Conservation (phyloP, 2,888 invertebrate genomes). For the Terebella lapidaria region DNA sequence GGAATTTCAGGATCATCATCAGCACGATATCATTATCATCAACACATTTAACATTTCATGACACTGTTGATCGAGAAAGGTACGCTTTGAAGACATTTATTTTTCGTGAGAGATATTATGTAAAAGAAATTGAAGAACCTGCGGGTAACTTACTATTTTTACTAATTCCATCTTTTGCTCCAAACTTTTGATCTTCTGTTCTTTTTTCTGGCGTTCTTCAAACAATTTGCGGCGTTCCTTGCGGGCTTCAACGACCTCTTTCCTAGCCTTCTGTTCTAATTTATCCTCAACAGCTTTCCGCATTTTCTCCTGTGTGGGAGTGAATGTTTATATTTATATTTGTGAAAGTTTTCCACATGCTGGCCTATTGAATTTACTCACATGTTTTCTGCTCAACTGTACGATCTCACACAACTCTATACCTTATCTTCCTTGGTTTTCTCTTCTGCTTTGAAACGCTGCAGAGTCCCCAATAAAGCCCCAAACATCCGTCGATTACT, state of each 20-base stretch:
- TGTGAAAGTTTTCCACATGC: no score
- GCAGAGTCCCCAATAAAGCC: conserved; percentile 85
- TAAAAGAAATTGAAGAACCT: no score
- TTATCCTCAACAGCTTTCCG: conserved; percentile 85
- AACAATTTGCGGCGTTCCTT: conserved; percentile 80
- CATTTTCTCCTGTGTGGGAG: conserved; percentile 66
- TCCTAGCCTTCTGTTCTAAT: conserved; percentile 83
- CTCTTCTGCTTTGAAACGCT: conserved; percentile 92
- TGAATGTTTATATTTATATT: background rate
- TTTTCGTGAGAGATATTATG: no score
- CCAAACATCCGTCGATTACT: conserved; percentile 95
- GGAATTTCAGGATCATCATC: no score
- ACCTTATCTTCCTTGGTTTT: conserved; percentile 79
- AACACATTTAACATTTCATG: no score
- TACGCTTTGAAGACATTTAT: no score
- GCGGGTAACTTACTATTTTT: conserved; percentile 72
- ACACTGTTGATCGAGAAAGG: no score
- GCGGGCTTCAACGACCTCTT: conserved; percentile 79
- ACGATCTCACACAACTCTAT: conserved; percentile 20
- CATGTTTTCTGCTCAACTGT: no score
- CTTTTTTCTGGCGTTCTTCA: conserved; percentile 77
- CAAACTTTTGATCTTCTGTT: conserved; percentile 79
- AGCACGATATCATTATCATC: no score
- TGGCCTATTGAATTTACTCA: no score
- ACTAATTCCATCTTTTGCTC: conserved; percentile 86